Evolutionary conservation across 64 coral and sea anemone genomes (phyloP).

Genomic region (Actinia tenebrosa): DNA sequence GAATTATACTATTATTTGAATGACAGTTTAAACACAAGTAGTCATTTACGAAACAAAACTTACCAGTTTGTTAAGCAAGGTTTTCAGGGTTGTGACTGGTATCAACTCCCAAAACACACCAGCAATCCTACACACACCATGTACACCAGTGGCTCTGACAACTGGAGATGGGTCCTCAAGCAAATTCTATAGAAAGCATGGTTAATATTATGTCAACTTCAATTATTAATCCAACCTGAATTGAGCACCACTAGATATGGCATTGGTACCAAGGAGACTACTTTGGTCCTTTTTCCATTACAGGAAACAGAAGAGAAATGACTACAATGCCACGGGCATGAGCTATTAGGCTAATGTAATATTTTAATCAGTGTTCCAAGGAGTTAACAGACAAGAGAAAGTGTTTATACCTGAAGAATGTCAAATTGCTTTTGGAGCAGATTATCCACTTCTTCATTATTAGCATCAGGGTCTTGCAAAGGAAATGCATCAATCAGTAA

Average conservation of each 20-base stretch:
- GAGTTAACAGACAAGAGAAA: too few relatives aligned
- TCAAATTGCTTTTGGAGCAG: conserved; percentile 95
- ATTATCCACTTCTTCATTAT: conserved; percentile 79
- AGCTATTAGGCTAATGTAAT: too few relatives aligned
- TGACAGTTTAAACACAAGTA: neutral
- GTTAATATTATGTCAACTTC: neutral
- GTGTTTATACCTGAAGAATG: conserved; percentile 67
- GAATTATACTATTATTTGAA: neutral
- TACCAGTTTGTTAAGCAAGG: conserved; percentile 79
- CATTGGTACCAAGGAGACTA: too few relatives aligned
- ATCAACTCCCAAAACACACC: conserved; percentile 96
- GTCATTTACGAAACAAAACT: neutral
- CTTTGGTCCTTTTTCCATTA: too few relatives aligned
- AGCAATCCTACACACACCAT: conserved; percentile 86
- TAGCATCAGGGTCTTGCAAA: conserved; percentile 81
- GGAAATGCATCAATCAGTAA: conserved; percentile 90
- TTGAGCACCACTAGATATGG: neutral
- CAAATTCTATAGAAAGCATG: conserved; percentile 43
- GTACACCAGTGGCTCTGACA: conserved; percentile 83
- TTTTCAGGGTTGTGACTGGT: conserved; percentile 73
- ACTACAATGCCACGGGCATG: too few relatives aligned
- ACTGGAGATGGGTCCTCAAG: conserved; percentile 75
- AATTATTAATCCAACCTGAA: neutral
- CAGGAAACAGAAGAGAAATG: too few relatives aligned
- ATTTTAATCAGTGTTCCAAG: too few relatives aligned